These are phyloP conservation scores for Diprion similis DNA, from an alignment of 1,140 invertebrate species.

Conservation along the genomic window DNA sequence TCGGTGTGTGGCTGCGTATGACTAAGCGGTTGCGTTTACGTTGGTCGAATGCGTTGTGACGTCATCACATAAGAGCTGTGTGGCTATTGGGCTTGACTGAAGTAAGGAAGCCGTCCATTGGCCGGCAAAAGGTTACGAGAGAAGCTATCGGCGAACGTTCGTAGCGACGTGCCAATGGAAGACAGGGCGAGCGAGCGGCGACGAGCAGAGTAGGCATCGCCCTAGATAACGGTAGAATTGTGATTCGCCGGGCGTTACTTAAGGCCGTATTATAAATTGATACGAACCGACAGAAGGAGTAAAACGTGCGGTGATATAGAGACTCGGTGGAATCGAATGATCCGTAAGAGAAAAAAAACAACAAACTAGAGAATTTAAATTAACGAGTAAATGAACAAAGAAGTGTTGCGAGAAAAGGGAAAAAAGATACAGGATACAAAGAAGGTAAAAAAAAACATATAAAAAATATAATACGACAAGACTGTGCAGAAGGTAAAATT, in stretches of 20 bases:
- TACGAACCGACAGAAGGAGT: too few species aligned
- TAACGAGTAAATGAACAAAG: too few species aligned
- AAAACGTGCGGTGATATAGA: too few species aligned
- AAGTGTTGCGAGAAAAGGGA: too few species aligned
- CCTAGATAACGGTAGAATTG: constrained; percentile 59
- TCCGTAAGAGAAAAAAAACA: too few species aligned
- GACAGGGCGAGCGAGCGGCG: constrained; percentile 3
- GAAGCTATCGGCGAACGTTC: background rate
- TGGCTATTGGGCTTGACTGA: background rate
- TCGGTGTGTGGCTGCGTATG: background rate
- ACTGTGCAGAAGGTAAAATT: too few species aligned
- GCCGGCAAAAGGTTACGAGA: background rate
- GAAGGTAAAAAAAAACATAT: too few species aligned
- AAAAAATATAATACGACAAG: too few species aligned
- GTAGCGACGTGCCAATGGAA: background rate
- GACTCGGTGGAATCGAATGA: too few species aligned
- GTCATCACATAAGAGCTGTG: background rate
- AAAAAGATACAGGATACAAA: too few species aligned
- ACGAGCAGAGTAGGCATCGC: constrained; percentile 52
- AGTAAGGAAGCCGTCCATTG: background rate
- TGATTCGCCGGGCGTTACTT: constrained; percentile 22
- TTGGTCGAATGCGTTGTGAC: background rate
- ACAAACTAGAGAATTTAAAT: too few species aligned
- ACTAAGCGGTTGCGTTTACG: background rate
- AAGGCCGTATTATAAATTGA: too few species aligned